These are phyloP conservation scores for Colius striatus DNA, from an alignment of 2,113 vertebrate genomes.

Conservation along the genomic window DNA sequence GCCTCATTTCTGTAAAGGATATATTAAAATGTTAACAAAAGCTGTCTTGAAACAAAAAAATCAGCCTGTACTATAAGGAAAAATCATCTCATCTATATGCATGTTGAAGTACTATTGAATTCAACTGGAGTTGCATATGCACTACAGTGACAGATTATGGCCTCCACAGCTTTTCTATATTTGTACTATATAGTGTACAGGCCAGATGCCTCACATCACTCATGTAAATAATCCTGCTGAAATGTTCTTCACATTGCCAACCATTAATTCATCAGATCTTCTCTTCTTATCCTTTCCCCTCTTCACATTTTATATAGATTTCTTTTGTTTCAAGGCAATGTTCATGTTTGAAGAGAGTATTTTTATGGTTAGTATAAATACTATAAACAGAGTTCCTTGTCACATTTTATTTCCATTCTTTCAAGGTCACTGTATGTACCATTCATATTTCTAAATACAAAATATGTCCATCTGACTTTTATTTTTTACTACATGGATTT, in stretches of 20 bases:
- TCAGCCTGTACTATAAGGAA: neutral
- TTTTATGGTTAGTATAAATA: slow-evolving; percentile 39
- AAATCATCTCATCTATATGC: slow-evolving; percentile 10
- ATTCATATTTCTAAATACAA: slow-evolving; percentile 58
- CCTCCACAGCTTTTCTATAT: slow-evolving; percentile 58
- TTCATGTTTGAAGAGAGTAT: slow-evolving; percentile 5
- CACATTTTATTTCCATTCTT: slow-evolving; percentile 29
- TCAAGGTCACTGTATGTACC: slow-evolving; percentile 57
- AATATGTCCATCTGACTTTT: slow-evolving; percentile 39
- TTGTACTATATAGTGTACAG: slow-evolving; percentile 13
- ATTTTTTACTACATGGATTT: slow-evolving; percentile 67
- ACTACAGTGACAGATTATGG: slow-evolving; percentile 46
- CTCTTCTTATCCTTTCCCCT: slow-evolving; percentile 42
- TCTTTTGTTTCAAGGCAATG: slow-evolving; percentile 53
- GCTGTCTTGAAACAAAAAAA: neutral
- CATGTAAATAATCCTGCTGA: slow-evolving; percentile 48
- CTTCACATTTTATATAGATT: slow-evolving; percentile 46
- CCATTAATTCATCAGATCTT: slow-evolving; percentile 37
- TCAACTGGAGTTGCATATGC: neutral
- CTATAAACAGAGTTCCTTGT: neutral
- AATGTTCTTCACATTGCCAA: slow-evolving; percentile 28
- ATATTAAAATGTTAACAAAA: neutral
- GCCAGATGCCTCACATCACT: slow-evolving; percentile 51
- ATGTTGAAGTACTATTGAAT: slow-evolving; percentile 19
- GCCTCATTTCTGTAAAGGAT: neutral